A percentile compares a stretch with the other conserved stretches of the same genome.
phyloP scores from a whole-genome alignment of 2,113 vertebrate genomes.

The Regulus satrapa region DNA sequence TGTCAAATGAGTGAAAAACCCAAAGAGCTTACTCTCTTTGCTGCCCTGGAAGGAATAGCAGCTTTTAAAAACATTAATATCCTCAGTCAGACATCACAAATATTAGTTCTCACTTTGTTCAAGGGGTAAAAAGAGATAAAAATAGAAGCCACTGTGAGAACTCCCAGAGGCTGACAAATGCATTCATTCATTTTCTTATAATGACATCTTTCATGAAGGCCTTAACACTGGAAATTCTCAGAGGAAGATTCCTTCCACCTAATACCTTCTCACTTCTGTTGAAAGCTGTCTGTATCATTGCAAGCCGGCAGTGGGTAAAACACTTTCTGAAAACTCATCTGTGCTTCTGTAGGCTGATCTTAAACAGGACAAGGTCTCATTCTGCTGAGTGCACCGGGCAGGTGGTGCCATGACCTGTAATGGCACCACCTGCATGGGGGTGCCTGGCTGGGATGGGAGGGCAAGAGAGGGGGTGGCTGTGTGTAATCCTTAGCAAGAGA shows the following conservation, averaged over 20 bases:
- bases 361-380: not conserved
- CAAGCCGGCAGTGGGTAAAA: not conserved
- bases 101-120: constrained; percentile 19
- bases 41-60: not conserved
- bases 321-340: not conserved
- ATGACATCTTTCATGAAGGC: constrained; percentile 42
- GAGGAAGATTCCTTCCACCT: not conserved
- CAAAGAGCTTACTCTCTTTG: not conserved
- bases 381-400: not conserved
- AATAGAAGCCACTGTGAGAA: constrained; percentile 57
- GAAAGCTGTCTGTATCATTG: constrained; percentile 11
- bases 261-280: constrained; percentile 1
- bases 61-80: constrained; percentile 22
- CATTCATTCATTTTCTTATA: constrained; percentile 49
- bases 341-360: not conserved
- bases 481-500: not conserved
- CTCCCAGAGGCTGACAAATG: not conserved
- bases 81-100: not conserved
- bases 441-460: not conserved
- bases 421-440: fast-evolving
- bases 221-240: constrained; percentile 27
- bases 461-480: not conserved
- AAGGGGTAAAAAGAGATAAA: constrained; percentile 39
- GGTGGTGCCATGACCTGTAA: not conserved
- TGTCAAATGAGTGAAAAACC: not conserved